Conservation (phyloP, 1,140 invertebrate genomes). For the Pseudomyrmex pallidus region DNA sequence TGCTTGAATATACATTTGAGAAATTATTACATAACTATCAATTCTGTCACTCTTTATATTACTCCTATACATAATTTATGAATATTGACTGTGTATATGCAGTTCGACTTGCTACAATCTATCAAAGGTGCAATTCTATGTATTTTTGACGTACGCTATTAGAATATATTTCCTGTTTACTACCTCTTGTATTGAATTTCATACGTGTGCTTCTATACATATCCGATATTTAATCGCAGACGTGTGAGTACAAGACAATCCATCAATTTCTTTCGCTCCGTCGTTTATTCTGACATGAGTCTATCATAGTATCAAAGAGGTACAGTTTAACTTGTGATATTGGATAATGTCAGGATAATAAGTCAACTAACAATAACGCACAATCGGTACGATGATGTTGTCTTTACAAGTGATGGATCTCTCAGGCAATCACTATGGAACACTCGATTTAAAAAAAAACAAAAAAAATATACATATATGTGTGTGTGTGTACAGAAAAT, state of each 20-base stretch:
- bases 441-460: background rate
- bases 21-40: background rate
- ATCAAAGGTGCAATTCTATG: background rate
- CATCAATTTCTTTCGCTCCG: background rate
- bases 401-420: background rate
- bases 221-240: slow-evolving; percentile 22
- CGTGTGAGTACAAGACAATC: slow-evolving; percentile 1
- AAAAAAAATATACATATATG: too few relatives aligned
- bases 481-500: background rate
- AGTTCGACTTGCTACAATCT: background rate
- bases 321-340: slow-evolving; percentile 13
- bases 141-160: background rate
- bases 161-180: slow-evolving; percentile 3
- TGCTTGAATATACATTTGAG: background rate
- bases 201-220: background rate
- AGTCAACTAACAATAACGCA: slow-evolving; percentile 1
- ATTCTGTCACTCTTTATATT: too few relatives aligned
- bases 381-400: background rate
- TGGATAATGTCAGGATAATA: slow-evolving; percentile 5
- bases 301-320: background rate
- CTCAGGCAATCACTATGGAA: background rate
- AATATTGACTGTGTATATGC: background rate
- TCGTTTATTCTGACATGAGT: slow-evolving; percentile 1
- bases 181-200: slow-evolving; percentile 15
- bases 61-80: too few relatives aligned